Percentiles rank a stretch among this genome's conserved stretches.
Evolutionary conservation across 2,888 invertebrate genomes (phyloP).

Genomic region (Gnatocerus cornutus): DNA sequence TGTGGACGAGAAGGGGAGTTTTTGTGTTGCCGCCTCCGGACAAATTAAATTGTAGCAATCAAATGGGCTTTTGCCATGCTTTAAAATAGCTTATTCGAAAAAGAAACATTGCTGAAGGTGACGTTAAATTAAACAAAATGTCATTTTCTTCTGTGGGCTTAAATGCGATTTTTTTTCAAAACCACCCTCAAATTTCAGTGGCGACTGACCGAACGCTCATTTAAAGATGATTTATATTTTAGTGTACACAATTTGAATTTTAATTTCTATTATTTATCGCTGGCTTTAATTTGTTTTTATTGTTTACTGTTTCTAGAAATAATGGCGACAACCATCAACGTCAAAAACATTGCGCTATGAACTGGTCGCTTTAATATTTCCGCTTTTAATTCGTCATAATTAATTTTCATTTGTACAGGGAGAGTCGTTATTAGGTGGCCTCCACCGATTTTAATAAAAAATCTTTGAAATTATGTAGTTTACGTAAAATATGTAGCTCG

Average conservation of each 20-base stretch:
- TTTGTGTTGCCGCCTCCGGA: slow-evolving; percentile 19
- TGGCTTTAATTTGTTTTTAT: slow-evolving; percentile 59
- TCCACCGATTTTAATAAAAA: no score
- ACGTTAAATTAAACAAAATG: no score
- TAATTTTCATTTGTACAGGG: no score
- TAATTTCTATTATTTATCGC: slow-evolving; percentile 56
- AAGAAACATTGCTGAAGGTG: no score
- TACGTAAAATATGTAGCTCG: no score
- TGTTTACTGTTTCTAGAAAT: slow-evolving; percentile 50
- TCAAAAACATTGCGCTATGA: slow-evolving; percentile 53
- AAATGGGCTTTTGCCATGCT: slow-evolving; percentile 1
- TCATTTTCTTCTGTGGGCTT: no score
- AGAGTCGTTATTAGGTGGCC: no score
- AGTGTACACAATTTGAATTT: slow-evolving; percentile 46
- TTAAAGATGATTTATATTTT: slow-evolving; percentile 27
- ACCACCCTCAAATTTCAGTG: no score
- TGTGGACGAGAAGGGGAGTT: slow-evolving; percentile 21
- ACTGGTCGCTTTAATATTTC: not conserved
- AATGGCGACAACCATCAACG: slow-evolving; percentile 58
- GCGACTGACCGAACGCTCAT: no score
- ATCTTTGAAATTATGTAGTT: no score
- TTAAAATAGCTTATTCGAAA: slow-evolving; percentile 5
- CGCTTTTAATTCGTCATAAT: no score
- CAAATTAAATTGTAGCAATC: slow-evolving; percentile 23
- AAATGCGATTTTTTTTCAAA: no score